Evolutionary conservation across 2,888 invertebrate genomes (phyloP), one percentile per base, ranked within the genome.

Genomic region (Thalpophila matura): DNA sequence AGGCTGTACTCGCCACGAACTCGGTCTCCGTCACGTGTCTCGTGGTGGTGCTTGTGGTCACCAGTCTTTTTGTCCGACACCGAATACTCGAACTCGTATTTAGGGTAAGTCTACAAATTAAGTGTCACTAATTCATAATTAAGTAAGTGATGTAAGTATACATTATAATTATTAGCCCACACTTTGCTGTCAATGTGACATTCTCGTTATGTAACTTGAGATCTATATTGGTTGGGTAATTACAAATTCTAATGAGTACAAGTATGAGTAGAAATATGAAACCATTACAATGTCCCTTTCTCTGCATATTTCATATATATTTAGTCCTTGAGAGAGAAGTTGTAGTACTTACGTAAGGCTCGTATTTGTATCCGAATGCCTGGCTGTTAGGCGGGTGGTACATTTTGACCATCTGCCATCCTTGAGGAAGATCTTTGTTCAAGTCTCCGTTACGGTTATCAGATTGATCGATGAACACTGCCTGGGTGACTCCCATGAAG

Each of bases 1-100:
- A 96, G 88, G 71, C 95, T 95, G 86, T 96, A 96, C 58, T 94
- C 94, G 4, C 96, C 96, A 60, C 91, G 93, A n/a, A 96, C 96
- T 56, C 90, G 88, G 73, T 96, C 95, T 0, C 96, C 96, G 57
- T 96, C 95, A 49, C 96, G 89, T 16, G 91, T 82, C 81, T 96
- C 96, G 4, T 89, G 87, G 68, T 96, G 96, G 31, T 91, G 89
- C 74, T 96, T 96, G 67, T 95, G 94, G 77, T 96, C 96, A 7
- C 96, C 96, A 0, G 96, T 96, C 68, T 95, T 95, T 57, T 93
- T 93, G 60, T 96, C 96, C 4, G 95, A 94, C 50, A 96, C 96
- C 27, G 95, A 94, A 69, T 96, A 96, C 80, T 95, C 95, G 80
- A 95, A 96, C 81, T 95, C 95, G 80, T 96, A 96, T 88, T 95